A percentile compares a stretch with the other conserved stretches of the same genome.
These are phyloP conservation scores for Acanthococcus lagerstroemiae DNA, from an alignment of 2,888 invertebrate genomes.

Conservation along the genomic window DNA sequence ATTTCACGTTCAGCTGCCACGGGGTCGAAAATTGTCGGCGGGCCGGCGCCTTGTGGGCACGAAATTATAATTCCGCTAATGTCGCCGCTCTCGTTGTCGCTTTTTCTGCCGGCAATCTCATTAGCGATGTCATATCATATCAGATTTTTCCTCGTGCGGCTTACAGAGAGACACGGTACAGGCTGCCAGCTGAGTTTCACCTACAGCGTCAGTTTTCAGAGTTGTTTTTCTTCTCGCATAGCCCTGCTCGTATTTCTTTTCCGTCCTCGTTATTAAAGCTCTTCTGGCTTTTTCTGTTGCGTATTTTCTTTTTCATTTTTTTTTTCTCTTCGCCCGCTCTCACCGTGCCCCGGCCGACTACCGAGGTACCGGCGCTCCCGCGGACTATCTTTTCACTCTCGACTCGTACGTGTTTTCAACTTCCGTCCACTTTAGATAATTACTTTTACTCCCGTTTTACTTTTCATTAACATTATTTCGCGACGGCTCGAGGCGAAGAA, in stretches of 20 bases:
- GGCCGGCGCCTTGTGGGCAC: no score
- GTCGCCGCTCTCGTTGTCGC: background rate
- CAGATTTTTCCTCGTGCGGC: background rate
- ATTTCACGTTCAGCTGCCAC: no score
- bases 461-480: conserved; percentile 1
- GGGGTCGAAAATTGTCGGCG: no score
- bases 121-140: conserved; percentile 10
- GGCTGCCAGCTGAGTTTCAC: background rate
- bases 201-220: background rate
- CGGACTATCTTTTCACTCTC: no score
- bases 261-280: no score
- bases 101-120: background rate
- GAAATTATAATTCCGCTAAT: conserved; percentile 11
- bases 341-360: no score
- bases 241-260: background rate
- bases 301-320: background rate
- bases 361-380: no score
- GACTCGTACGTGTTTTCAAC: background rate
- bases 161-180: background rate
- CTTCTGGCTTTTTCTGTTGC: background rate
- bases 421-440: conserved; percentile 4
- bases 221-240: background rate
- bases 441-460: background rate
- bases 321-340: background rate
- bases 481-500: background rate